These are phyloP conservation scores for Thereva unica DNA, from an alignment of 2,888 invertebrate genomes.

Conservation along the genomic window DNA sequence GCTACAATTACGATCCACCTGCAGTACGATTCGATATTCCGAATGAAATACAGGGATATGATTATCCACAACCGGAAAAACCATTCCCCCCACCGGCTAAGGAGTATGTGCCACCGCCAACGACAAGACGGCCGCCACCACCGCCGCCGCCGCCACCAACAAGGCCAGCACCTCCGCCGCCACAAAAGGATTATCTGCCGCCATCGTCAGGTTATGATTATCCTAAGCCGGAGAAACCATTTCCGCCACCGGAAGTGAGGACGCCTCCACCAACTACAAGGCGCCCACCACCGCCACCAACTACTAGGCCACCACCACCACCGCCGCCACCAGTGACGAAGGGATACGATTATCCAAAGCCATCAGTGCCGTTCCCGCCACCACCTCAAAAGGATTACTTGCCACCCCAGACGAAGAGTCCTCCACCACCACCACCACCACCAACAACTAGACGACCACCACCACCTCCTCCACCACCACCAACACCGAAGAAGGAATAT, in stretches of 20 bases:
- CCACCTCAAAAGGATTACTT: constrained; percentile 36
- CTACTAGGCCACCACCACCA: not conserved
- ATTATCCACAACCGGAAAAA: not conserved
- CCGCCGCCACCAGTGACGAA: constrained; percentile 23
- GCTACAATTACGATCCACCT: constrained; percentile 24
- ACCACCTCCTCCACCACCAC: constrained; percentile 32
- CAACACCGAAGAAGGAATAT: constrained; percentile 39
- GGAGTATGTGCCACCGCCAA: not conserved
- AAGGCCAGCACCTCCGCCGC: not conserved
- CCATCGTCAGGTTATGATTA: too few species aligned
- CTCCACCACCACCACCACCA: not conserved
- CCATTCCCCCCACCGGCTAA: not conserved
- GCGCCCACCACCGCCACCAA: not conserved
- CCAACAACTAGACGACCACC: constrained; percentile 7
- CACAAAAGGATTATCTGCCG: not conserved
- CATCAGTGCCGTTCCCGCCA: constrained; percentile 4
- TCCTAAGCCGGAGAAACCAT: too few species aligned
- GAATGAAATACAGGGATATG: constrained; percentile 3
- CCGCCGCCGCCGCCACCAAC: not conserved
- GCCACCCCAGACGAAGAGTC: constrained; percentile 26
- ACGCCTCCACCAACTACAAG: not conserved
- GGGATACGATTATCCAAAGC: constrained; percentile 50
- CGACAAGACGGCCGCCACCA: not conserved
- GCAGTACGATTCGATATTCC: constrained; percentile 40
- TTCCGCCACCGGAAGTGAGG: not conserved